Base-by-base conservation (phyloP, 1,140 invertebrate genomes). In the Drosophila kanapiae region DNA sequence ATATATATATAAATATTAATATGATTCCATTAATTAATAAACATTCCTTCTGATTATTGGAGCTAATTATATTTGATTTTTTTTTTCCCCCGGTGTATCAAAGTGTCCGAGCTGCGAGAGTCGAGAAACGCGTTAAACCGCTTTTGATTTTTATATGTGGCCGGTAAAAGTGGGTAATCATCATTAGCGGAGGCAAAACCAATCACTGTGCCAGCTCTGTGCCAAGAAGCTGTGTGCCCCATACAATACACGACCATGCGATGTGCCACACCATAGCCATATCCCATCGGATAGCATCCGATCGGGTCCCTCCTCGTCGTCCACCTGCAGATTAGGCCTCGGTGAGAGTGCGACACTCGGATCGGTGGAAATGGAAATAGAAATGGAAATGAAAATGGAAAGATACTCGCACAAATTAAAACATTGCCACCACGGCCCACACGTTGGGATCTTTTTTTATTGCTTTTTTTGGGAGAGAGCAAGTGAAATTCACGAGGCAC, bases 91-190 rank as follows among this genome's bases (percentile, higher is more conserved):
- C 23, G 23, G 64, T 67, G 59, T 3, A 48, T 1, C 27, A 68
- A 68, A 53, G 69, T 56, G 69, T 38, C 70, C 54, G 31, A 69
- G 71, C 51, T 63, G 61, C 57, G 60, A 70, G 67, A 70, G 38
- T 57, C 75, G 82, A 74, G 83, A 87, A 87, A 87, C 83, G 83
- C 84, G 83, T 87, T 88, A 87, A 87, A 87, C 83, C 83, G 83
- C 83, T 87, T 87, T 87, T 87, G 83, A 87, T 87, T 87, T 87
- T 87, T 87, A 87, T 70, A 81, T 62, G 63, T 63, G 61, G 38
- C 58, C 51, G 84, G 83, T 87, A 87, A 87, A 87, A 87, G 83
- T 87, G 83, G 84, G 83, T 88, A 87, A 87, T 87, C 83, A 87
- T 87, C 83, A 87, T 87, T 87, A 87, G 83, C 71, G 42, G 62